These are phyloP conservation scores for Umimayanthus chanpuru DNA, from an alignment of 92 coral and sea anemone species.

Conservation along the genomic window DNA sequence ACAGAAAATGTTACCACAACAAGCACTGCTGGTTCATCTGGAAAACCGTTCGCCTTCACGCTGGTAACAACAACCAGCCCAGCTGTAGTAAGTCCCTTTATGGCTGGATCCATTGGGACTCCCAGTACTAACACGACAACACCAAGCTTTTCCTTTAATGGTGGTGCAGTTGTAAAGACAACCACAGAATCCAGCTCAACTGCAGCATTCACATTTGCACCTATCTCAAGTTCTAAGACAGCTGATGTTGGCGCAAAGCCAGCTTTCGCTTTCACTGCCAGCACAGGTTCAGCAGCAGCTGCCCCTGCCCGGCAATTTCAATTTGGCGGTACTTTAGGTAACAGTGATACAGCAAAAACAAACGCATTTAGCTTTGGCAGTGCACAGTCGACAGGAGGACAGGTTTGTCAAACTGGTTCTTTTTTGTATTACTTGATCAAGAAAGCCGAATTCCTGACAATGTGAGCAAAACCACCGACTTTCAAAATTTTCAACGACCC, in stretches of 20 bases:
- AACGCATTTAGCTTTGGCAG: conserved; percentile 13
- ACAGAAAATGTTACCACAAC: neutral
- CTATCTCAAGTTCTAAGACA: neutral
- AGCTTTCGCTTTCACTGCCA: conserved; percentile 11
- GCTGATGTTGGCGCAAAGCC: neutral
- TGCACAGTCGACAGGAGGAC: conserved; percentile 25
- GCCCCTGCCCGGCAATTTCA: neutral
- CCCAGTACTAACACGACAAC: neutral
- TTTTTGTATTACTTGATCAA: neutral
- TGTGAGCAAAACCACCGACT: no score
- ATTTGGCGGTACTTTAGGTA: conserved; percentile 14
- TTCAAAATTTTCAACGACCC: no score
- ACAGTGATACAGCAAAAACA: neutral
- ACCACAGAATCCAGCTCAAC: neutral
- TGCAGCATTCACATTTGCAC: neutral
- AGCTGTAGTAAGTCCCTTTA: neutral
- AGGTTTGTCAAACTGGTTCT: conserved; percentile 9
- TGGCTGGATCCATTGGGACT: neutral
- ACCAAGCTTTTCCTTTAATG: neutral
- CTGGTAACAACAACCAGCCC: neutral
- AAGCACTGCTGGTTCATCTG: conserved; percentile 2
- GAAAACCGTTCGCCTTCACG: conserved; percentile 21
- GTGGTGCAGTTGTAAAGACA: neutral
- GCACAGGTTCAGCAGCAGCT: conserved; percentile 5
- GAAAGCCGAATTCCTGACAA: no score